Evolutionary conservation across 2,113 vertebrate genomes (phyloP).

Genomic region (Cavia aperea): DNA sequence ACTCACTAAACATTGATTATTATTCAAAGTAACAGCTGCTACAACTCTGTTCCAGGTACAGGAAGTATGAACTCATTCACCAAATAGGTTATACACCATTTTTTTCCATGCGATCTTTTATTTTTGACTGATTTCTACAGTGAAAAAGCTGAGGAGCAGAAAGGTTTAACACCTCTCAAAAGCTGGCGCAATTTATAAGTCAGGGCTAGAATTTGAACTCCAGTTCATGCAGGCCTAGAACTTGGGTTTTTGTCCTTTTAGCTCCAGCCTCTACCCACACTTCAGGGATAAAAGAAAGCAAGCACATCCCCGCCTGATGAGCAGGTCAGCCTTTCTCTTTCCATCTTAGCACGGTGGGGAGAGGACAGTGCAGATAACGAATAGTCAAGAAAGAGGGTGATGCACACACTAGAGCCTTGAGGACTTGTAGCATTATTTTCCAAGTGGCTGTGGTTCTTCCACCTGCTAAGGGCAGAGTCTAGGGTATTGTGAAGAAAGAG

Average conservation of each 20-base stretch:
- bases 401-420: fast-evolving
- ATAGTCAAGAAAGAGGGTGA: neutral
- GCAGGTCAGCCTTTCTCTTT: neutral
- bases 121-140: neutral
- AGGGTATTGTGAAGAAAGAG: neutral
- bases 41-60: fast-evolving
- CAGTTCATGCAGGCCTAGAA: neutral
- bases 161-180: fast-evolving
- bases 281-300: neutral
- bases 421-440: neutral
- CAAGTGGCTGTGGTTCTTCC: neutral
- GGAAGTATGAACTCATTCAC: fast-evolving
- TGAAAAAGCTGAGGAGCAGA: neutral
- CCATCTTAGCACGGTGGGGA: neutral
- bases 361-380: neutral
- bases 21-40: neutral
- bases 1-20: fast-evolving
- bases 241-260: neutral
- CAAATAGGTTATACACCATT: fast-evolving
- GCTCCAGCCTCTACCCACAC: neutral
- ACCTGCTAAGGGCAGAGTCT: too few species aligned
- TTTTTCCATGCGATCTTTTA: neutral
- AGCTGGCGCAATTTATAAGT: neutral
- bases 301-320: neutral
- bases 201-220: neutral